Evolutionary conservation across 1,140 invertebrate species (phyloP).

Genomic region (Nasonia vitripennis): DNA sequence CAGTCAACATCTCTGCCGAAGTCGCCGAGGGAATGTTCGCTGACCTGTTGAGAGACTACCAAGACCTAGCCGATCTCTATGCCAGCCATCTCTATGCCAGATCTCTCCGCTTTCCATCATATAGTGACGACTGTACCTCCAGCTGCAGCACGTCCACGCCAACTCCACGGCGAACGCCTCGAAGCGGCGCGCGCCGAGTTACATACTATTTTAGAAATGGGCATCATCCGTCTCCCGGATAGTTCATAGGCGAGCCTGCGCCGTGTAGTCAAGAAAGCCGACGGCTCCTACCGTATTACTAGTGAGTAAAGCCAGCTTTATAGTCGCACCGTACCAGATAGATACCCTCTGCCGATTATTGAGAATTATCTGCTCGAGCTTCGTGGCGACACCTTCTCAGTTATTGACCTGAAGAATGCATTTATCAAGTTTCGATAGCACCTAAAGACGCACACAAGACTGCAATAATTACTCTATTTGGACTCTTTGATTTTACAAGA

Average conservation of each 20-base stretch:
- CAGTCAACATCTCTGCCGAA: neutral
- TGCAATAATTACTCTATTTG: neutral
- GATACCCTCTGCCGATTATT: conserved; percentile 1
- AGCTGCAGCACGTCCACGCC: too few relatives aligned
- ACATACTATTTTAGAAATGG: neutral
- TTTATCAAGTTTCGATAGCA: neutral
- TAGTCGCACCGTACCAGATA: neutral
- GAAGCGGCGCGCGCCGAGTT: too few relatives aligned
- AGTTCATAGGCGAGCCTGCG: neutral
- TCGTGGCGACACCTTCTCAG: neutral
- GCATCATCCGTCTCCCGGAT: neutral
- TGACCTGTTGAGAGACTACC: too few relatives aligned
- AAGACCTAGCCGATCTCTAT: too few relatives aligned
- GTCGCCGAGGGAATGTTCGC: neutral
- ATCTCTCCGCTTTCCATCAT: too few relatives aligned
- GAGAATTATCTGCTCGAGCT: neutral
- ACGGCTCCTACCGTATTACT: neutral
- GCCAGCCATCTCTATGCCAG: too few relatives aligned
- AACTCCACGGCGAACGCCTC: too few relatives aligned
- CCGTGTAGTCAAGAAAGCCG: neutral
- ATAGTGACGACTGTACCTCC: too few relatives aligned
- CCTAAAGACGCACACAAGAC: neutral
- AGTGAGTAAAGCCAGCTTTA: neutral
- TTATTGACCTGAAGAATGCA: neutral
- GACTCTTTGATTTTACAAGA: neutral